Evolutionary conservation across 2,113 vertebrate genomes (phyloP).

Genomic region (Psilopsiagon aurifrons): DNA sequence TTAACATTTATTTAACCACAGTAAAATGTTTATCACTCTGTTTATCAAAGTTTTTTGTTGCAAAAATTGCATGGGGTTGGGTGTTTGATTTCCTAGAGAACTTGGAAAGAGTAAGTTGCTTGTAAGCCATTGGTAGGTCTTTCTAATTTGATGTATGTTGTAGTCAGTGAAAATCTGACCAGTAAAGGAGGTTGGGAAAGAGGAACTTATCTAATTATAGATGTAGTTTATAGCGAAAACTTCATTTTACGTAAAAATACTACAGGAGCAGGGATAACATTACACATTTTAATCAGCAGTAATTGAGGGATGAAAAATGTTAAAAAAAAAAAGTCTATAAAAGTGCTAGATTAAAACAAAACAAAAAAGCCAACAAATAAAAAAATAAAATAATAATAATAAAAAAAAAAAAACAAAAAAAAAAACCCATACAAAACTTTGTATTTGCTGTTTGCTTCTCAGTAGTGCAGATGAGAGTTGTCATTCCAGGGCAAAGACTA

Average conservation of each 20-base stretch:
- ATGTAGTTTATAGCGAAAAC: background rate
- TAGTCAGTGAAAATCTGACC: background rate
- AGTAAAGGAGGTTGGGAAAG: background rate
- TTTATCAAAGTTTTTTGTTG: background rate
- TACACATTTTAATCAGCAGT: background rate
- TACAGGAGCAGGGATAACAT: background rate
- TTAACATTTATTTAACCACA: background rate
- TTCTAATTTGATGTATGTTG: background rate
- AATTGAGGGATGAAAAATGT: background rate
- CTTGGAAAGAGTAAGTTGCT: background rate
- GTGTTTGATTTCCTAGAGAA: background rate
- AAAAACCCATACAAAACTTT: background rate
- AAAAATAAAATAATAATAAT: background rate
- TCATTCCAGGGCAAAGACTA: background rate
- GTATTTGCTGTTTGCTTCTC: background rate
- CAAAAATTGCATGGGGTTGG: background rate
- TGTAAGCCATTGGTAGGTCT: background rate
- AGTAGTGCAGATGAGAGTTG: background rate
- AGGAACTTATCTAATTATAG: background rate
- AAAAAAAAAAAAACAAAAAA: background rate
- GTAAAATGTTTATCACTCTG: background rate
- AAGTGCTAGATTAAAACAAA: background rate
- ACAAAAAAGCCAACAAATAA: no score
- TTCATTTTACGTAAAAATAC: background rate
- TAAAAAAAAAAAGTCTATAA: background rate